Conservation (phyloP, 2,113 vertebrate species). For the Procavia capensis region DNA sequence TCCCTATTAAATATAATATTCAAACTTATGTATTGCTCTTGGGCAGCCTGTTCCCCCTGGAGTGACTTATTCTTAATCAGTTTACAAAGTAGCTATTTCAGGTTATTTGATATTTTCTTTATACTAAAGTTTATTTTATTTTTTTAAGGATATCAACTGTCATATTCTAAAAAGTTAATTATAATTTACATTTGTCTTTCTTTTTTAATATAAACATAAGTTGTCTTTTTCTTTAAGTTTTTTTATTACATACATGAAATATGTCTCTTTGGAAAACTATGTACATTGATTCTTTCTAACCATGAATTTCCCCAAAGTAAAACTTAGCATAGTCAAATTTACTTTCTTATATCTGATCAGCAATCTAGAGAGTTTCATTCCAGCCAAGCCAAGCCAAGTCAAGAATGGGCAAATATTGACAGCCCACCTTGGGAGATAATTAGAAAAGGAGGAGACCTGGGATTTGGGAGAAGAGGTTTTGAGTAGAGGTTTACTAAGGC, state of each 20-base stretch:
- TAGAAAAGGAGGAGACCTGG: neutral
- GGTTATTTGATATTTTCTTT: neutral
- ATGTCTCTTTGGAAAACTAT: neutral
- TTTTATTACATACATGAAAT: conserved; percentile 14
- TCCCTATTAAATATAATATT: neutral
- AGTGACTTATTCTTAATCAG: neutral
- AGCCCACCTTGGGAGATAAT: neutral
- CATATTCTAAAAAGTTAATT: conserved; percentile 57
- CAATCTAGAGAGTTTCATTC: conserved; percentile 34
- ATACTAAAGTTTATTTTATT: neutral
- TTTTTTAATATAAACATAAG: too few species aligned
- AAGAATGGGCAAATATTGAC: conserved; percentile 51
- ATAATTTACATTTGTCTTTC: neutral
- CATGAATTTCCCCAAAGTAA: conserved; percentile 50
- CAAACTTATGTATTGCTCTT: neutral
- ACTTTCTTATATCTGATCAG: conserved; percentile 6
- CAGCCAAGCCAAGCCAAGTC: too few species aligned
- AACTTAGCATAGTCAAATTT: conserved; percentile 24
- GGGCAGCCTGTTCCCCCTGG: neutral
- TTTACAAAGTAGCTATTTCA: neutral
- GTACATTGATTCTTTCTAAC: neutral
- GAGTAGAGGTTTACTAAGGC: neutral
- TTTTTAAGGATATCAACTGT: neutral
- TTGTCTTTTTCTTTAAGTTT: neutral
- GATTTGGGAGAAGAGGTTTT: neutral